Conservation (phyloP, 2,888 invertebrate genomes). For the Cynaeus angustus region DNA sequence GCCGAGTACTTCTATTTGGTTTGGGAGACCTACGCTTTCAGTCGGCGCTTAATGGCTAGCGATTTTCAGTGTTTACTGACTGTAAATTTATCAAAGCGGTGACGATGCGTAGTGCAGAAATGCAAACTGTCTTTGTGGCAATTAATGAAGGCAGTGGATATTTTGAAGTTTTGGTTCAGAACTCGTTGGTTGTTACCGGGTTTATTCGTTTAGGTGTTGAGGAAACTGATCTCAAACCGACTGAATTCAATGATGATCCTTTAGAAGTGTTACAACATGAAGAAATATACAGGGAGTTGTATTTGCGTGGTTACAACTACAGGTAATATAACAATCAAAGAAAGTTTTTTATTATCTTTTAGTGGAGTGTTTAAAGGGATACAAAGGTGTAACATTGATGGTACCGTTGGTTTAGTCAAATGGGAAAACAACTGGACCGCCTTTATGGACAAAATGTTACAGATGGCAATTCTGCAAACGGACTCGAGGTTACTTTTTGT, state of each 20-base stretch:
- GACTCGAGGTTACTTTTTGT: conserved; percentile 81
- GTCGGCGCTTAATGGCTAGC: conserved; percentile 59
- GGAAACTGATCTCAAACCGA: no score
- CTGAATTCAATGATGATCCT: conserved; percentile 1
- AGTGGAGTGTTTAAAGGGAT: conserved; percentile 60
- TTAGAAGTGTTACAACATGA: conserved; percentile 4
- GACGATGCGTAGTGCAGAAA: conserved; percentile 72
- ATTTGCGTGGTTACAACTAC: conserved; percentile 78
- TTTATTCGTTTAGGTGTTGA: conserved; percentile 3
- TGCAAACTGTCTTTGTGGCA: conserved; percentile 62
- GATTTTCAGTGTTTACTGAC: conserved; percentile 75
- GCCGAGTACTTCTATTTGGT: conserved; percentile 74
- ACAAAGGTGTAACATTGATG: conserved; percentile 50
- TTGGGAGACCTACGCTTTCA: conserved; percentile 73
- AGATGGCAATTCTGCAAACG: conserved; percentile 81
- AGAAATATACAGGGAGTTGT: conserved; percentile 80
- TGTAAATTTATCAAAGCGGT: conserved; percentile 75
- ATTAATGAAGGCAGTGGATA: conserved; percentile 60
- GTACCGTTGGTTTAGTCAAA: conserved; percentile 70
- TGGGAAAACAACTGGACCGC: conserved; percentile 92
- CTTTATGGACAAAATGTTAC: conserved; percentile 92
- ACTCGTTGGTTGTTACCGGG: conserved; percentile 55
- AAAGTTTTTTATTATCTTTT: conserved; percentile 6
- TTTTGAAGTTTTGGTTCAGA: conserved; percentile 63
- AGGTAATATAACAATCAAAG: conserved; percentile 36